Evolutionary conservation across 2,888 invertebrate species (phyloP), one percentile per base, ranked within the genome.

Genomic region (Tipula unca): DNA sequence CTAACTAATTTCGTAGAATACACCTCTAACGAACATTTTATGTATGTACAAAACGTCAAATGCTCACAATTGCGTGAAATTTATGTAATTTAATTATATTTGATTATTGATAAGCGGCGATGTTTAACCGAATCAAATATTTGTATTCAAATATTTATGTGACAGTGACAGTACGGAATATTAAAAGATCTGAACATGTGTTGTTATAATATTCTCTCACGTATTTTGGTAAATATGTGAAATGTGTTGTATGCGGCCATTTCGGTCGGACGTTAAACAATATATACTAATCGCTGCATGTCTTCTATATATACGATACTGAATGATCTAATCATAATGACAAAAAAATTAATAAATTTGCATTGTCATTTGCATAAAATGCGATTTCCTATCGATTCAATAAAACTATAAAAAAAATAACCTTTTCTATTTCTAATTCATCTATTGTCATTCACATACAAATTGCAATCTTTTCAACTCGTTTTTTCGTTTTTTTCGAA

Each of bases 51-150:
- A 48, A 48, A 69, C 69, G 69, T 69, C 25, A 69, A 69, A 69
- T 69, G 69, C 13, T 25, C 69, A 69, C 25, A 69, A 69, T 69
- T 69, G 69, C 69, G 69, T 69, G 25, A 69, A 69, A 69, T 69
- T 69, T 69, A 69, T 69, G 69, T 69, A 69, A 69, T 69, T 69
- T 69, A 69, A 69, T 69, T 69, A 69, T 69, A 69, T 69, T 69
- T 69, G 69, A 69, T 69, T 69, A 69, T 25, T 69, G 69, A 69
- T 69, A 69, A 69, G 69, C 69, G 1, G n/a, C 32, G 10, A 20
- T 69, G 69, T 69, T 20, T 69, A 69, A 69, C 69, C 69, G n/a
- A n/a, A 25, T 69, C 25, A 69, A 69, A 69, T 25, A 69, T 69
- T 69, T 69, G 25, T 69, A 69, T 69, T 69, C 25, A 25, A 69